Evolutionary conservation across 2,888 invertebrate species (phyloP).

Genomic region (Aromia moschata): DNA sequence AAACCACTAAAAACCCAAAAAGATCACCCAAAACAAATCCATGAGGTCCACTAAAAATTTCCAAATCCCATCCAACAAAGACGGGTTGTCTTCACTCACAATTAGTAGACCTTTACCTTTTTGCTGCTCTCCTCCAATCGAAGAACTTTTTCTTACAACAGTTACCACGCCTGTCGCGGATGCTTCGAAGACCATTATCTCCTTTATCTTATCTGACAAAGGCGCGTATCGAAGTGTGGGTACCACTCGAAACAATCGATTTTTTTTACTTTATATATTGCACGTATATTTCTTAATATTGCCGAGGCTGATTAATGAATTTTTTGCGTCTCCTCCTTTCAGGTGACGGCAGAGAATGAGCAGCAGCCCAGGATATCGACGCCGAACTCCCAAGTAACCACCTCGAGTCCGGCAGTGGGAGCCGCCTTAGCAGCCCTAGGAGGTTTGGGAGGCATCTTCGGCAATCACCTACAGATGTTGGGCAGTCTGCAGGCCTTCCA

Average conservation of each 20-base stretch:
- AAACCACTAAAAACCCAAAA: too few relatives aligned
- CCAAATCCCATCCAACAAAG: too few relatives aligned
- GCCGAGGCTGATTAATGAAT: slow-evolving; percentile 5
- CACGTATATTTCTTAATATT: slow-evolving; percentile 11
- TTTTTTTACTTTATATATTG: too few relatives aligned
- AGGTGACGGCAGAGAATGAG: slow-evolving; percentile 60
- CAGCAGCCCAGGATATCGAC: slow-evolving; percentile 56
- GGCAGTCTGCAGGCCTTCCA: slow-evolving; percentile 67
- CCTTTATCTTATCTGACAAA: slow-evolving; percentile 19
- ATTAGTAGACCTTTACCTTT: too few relatives aligned
- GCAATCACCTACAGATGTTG: slow-evolving; percentile 61
- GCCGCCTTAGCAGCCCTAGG: slow-evolving; percentile 66
- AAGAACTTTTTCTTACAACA: slow-evolving; percentile 8
- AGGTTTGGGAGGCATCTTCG: slow-evolving; percentile 59
- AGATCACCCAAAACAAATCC: too few relatives aligned
- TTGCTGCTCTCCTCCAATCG: background rate
- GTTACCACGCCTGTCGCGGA: slow-evolving; percentile 8
- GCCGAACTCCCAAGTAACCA: slow-evolving; percentile 60
- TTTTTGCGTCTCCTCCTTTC: slow-evolving; percentile 32
- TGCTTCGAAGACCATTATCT: slow-evolving; percentile 12
- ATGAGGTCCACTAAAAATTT: too few relatives aligned
- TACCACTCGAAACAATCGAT: slow-evolving; percentile 3
- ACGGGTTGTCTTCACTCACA: too few relatives aligned
- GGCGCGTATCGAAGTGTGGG: slow-evolving; percentile 7
- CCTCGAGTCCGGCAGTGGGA: slow-evolving; percentile 59